These are phyloP conservation scores for Andrena hattorfiana DNA, from an alignment of 2,888 invertebrate species.

Conservation along the genomic window DNA sequence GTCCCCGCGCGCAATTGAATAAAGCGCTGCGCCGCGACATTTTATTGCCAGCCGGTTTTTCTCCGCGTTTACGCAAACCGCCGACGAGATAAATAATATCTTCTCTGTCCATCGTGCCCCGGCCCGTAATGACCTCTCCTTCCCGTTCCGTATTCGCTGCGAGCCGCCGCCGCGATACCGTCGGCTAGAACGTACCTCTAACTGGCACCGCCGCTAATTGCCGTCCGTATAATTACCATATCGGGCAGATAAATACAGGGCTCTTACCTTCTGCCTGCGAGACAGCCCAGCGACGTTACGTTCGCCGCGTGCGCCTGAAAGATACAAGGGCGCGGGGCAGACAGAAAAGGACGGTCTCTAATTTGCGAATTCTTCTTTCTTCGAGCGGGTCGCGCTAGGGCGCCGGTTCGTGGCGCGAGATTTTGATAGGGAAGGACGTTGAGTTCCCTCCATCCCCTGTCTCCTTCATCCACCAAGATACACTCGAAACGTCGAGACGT, in stretches of 20 bases:
- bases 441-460: background rate
- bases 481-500: background rate
- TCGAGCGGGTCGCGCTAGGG: background rate
- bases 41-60: constrained; percentile 28
- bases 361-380: constrained; percentile 24
- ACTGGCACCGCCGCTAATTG: constrained; percentile 76
- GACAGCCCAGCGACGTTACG: constrained; percentile 57
- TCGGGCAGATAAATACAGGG: constrained; percentile 77
- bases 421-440: background rate
- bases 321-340: constrained; percentile 33
- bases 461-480: background rate
- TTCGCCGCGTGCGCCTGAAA: constrained; percentile 40
- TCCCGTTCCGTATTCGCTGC: constrained; percentile 46
- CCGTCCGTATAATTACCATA: constrained; percentile 77
- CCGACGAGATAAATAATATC: constrained; percentile 68
- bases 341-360: constrained; percentile 21
- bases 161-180: constrained; percentile 48
- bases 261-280: constrained; percentile 64
- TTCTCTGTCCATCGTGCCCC: constrained; percentile 54
- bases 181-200: constrained; percentile 62
- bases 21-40: constrained; percentile 14
- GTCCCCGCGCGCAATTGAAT: constrained; percentile 15
- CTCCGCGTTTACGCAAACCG: constrained; percentile 11
- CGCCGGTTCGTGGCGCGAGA: background rate
- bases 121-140: constrained; percentile 51